Base-by-base conservation (phyloP, 64 coral and sea anemone species). In the Pachyseris speciosa region DNA sequence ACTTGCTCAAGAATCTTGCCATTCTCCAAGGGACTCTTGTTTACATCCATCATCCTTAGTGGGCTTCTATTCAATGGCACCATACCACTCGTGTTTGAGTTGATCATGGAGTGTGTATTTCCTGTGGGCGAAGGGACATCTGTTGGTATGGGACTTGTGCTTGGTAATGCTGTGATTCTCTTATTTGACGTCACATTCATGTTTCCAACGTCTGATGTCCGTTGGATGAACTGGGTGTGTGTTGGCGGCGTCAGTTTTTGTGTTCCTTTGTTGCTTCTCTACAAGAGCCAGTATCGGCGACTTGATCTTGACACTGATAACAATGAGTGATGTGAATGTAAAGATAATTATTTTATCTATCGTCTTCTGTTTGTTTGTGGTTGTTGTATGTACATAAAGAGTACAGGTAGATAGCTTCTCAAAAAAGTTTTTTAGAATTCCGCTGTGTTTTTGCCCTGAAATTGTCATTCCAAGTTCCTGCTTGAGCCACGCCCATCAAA, bases 181-280 rank as follows among this genome's bases (percentile, higher is more conserved):
- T 37, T 72, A 26, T 88, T 94, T 26, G 74, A 83, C 50, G 24
- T 71, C 19, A 33, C 86, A 1, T 94, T 94, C 22, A 89, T 88
- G 75, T 80, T 94, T 88, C 92, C 92, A n/a, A 89, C 37, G 50
- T 47, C 86, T 64, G 86, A 94, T 28, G 75, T 94, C 7, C 73
- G 63, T 0, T 94, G 92, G 92, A 88, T 80, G 31, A 94, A 94
- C 60, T 94, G 92, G 92, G 47, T 94, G 25, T 61, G 43, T 74
- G 55, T 72, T 15, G 85, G 60, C 5, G 74, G 84, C 25, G 20
- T 60, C 10, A 36, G 75, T 15, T 34, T 70, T 51, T 89, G 86
- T 81, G 37, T 94, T 20, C 92, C 92, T 19, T 49, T 86, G 13
- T 40, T 94, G 45, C 20, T 89, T 0, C 33, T 89, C 4, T 94